Base-by-base conservation (phyloP, 2,113 vertebrate genomes). In the Hydrochoerus hydrochaeris region DNA sequence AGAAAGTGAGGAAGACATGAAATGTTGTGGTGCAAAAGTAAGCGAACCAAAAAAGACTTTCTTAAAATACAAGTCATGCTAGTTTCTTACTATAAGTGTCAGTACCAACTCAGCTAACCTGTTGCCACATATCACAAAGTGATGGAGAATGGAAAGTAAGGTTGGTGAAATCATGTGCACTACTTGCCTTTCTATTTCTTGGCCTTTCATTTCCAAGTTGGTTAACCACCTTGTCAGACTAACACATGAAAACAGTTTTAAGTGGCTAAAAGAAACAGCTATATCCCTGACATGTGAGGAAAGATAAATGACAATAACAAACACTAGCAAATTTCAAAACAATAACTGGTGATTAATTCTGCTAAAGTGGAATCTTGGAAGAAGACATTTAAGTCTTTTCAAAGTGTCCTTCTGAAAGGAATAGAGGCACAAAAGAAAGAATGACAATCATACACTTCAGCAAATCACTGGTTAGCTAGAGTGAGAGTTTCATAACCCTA, bases 301-400 rank as follows among this genome's bases (percentile, higher is more conserved):
- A 83, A 49, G 19, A 28, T 58, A 88, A 95, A 65, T 49, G 22
- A 87, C 1, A 88, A 12, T 30, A 95, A 97, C 30, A 92, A 88
- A 78, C 10, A 88, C 3, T 67, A 38, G n/a, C 10, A 87, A 92
- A n/a, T 96, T 88, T 92, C 52, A 46, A 93, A 95, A 94, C 22
- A 73, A 10, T 73, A 73, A 41, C 69, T 73, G 69, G 9, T 73
- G 20, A 24, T 41, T 73, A 71, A 71, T 38, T 71, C 67, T 54
- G 13, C 52, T 41, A 11, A 41, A 41, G 69, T 41, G 19, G 67
- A 69, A 71, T 93, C 60, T 90, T 32, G 3, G 7, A 88, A 95
- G 65, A 85, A 94, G 90, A 95, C n/a, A 89, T 46, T 80, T 49
- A 49, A 93, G 46, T 2, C 19, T 65, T 12, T 85, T 75, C 75